These are phyloP conservation scores for Nycticorax nycticorax DNA, from an alignment of 2,113 vertebrate species.

Conservation along the genomic window DNA sequence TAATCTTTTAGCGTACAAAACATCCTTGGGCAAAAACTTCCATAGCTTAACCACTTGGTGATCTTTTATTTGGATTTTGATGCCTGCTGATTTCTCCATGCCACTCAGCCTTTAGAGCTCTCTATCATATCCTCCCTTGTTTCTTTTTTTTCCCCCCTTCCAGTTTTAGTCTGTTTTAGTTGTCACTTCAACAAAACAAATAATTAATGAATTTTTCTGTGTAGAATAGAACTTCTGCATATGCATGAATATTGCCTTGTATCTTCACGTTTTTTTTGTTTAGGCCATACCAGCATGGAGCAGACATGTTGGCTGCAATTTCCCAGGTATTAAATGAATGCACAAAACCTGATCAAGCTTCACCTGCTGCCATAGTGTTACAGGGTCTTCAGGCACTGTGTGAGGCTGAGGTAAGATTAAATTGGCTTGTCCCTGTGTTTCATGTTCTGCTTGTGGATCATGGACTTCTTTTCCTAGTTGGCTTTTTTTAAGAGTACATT, in stretches of 20 bases:
- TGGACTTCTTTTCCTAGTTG: neutral
- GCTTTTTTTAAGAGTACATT: neutral
- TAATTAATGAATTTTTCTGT: neutral
- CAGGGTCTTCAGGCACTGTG: constrained; percentile 91
- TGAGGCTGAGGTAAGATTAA: constrained; percentile 84
- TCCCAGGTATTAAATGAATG: constrained; percentile 86
- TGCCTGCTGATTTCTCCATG: neutral
- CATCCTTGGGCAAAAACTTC: neutral
- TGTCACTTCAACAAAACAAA: neutral
- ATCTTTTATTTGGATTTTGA: neutral
- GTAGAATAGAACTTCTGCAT: neutral
- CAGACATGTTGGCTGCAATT: constrained; percentile 93
- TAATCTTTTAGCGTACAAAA: neutral
- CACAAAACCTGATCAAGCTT: constrained; percentile 84
- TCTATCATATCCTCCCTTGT: neutral
- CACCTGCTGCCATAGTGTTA: constrained; percentile 85
- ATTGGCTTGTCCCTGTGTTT: neutral
- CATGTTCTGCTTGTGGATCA: neutral
- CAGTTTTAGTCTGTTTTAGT: neutral
- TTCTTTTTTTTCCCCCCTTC: neutral
- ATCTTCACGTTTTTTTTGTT: neutral
- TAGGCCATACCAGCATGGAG: constrained; percentile 95
- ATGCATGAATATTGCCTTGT: neutral
- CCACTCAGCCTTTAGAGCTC: neutral
- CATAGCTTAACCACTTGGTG: neutral